Conservation (phyloP, 2,113 vertebrate genomes). For the Puffinus mauretanicus region DNA sequence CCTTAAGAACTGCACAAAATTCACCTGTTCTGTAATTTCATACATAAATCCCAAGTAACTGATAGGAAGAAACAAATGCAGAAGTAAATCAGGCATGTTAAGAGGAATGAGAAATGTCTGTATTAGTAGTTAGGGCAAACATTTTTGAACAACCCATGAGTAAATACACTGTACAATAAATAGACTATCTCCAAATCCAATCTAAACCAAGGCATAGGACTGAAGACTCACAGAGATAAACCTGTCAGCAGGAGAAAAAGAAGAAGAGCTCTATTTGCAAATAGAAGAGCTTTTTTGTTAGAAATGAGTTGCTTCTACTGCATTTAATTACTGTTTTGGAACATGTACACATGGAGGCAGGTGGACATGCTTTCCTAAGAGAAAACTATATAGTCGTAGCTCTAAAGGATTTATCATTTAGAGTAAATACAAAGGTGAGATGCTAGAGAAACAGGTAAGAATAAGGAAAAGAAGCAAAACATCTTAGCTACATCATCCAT, state of each 20-base stretch:
- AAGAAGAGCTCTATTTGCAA: neutral
- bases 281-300: neutral
- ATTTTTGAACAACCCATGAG: neutral
- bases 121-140: neutral
- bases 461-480: neutral
- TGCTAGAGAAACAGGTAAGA: neutral
- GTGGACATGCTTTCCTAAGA: neutral
- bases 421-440: neutral
- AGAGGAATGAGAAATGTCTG: neutral
- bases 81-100: neutral
- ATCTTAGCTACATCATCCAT: neutral
- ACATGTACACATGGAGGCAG: neutral
- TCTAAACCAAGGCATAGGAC: neutral
- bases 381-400: neutral
- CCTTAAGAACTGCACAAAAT: neutral
- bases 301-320: neutral
- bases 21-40: neutral
- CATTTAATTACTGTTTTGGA: neutral
- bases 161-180: neutral
- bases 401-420: neutral
- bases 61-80: accelerated
- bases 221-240: neutral
- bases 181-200: neutral
- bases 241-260: neutral
- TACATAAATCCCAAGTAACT: accelerated